Evolutionary conservation across 2,113 vertebrate genomes (phyloP).

Genomic region (Sinosuthora webbiana): DNA sequence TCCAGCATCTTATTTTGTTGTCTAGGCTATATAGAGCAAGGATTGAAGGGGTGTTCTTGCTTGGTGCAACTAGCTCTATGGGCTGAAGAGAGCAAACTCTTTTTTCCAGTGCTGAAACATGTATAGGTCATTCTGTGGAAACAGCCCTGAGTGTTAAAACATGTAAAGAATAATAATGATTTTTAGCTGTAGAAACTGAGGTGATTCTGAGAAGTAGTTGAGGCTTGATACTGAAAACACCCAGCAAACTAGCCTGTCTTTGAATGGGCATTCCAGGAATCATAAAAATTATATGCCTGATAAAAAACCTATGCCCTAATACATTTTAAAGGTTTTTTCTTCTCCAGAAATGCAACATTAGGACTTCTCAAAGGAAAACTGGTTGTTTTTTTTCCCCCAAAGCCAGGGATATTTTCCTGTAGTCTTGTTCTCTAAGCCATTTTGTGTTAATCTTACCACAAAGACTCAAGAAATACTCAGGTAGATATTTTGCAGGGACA

Average conservation of each 20-base stretch:
- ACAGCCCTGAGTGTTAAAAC: neutral
- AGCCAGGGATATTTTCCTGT: neutral
- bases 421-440: neutral
- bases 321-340: neutral
- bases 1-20: neutral
- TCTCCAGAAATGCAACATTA: neutral
- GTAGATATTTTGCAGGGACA: neutral
- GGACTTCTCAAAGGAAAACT: neutral
- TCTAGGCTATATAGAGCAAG: neutral
- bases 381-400: rapidly evolving
- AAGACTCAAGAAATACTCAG: neutral
- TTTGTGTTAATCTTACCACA: neutral
- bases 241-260: neutral
- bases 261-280: neutral
- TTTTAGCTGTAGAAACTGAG: neutral
- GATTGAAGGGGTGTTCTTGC: neutral
- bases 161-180: neutral
- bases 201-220: neutral
- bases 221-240: neutral
- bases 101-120: neutral
- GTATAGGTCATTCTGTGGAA: rapidly evolving
- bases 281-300: neutral
- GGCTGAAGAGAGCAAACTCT: neutral
- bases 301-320: neutral
- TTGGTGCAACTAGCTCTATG: neutral